These are phyloP conservation scores for Apteryx owenii DNA, from an alignment of 2,113 vertebrate genomes.

Conservation along the genomic window DNA sequence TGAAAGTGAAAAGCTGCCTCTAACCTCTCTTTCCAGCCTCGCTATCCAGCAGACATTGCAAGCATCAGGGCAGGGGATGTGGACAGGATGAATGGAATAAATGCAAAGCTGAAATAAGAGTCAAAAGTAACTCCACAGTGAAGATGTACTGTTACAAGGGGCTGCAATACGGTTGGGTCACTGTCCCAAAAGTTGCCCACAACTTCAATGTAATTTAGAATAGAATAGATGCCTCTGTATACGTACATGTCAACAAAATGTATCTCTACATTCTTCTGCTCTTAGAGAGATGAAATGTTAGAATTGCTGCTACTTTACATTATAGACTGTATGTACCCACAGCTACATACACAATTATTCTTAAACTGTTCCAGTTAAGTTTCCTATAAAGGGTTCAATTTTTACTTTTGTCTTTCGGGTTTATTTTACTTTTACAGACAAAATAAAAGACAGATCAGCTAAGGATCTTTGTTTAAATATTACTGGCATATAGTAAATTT, in stretches of 20 bases:
- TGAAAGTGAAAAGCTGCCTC: neutral
- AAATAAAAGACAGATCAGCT: conserved; percentile 7
- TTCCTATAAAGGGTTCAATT: neutral
- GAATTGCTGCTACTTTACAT: neutral
- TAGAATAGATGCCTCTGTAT: neutral
- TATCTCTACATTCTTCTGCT: neutral
- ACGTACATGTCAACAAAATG: neutral
- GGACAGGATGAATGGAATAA: neutral
- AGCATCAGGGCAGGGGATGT: neutral
- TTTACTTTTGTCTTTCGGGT: neutral
- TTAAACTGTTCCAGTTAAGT: neutral
- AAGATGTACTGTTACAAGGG: neutral
- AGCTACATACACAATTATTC: neutral
- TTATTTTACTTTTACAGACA: neutral
- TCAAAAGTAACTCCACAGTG: neutral
- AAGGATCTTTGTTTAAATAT: conserved; percentile 19
- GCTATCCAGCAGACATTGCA: neutral
- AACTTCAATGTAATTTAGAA: neutral
- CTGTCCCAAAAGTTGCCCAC: neutral
- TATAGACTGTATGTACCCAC: neutral
- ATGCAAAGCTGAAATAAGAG: neutral
- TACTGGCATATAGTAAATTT: conserved; percentile 24
- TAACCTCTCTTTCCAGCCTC: neutral
- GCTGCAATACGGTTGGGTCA: neutral
- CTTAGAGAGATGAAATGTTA: neutral